Evolutionary conservation across 2,113 vertebrate genomes (phyloP), one percentile per base, ranked within the genome.

Genomic region (Ciconia boyciana): DNA sequence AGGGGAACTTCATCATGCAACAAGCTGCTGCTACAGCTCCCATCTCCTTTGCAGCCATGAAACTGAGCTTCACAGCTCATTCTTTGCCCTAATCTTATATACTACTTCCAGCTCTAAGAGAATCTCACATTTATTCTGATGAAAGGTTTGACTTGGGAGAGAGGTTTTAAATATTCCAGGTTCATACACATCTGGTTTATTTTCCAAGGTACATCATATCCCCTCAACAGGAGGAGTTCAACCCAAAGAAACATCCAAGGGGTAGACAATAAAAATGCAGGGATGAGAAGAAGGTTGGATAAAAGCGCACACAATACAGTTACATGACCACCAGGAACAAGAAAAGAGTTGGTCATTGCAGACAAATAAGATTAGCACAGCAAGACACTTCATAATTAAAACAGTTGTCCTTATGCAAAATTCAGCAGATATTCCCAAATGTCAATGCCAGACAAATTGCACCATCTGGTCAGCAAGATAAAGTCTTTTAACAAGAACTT

Each of bases 391-490:
- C 13, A 49, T 93, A 94, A 91, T 96, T 92, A 86, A 89, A 97
- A 89, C 93, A 95, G 91, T 95, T 95, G 93, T 95, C 87, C 85
- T 97, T 71, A 97, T 97, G 87, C 93, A 97, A 95, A 97, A 97
- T 96, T 94, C 95, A 97, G 80, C 81, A 87, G 87, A 81, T 95
- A 93, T 92, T 97, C 95, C 96, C 93, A 66, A 62, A 77, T 13
- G 83, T 28, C 87, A 75, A 0, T 2, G 57, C 84, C 92, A 95
- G 91, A 97, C 94, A 97, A 96, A 97, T 95, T 91, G 85, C 95
- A 95, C 97, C 97, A 97, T 97, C 97, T 97, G 97, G 95, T 85
- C 96, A 97, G 71, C 0, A 26, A 94, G 97, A 94, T 85, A 96
- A 94, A 96, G 96, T 87, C 94, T 94, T 93, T 91, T 71, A 94